Conservation (phyloP, 2,113 vertebrate genomes). For the Mobula birostris region DNA sequence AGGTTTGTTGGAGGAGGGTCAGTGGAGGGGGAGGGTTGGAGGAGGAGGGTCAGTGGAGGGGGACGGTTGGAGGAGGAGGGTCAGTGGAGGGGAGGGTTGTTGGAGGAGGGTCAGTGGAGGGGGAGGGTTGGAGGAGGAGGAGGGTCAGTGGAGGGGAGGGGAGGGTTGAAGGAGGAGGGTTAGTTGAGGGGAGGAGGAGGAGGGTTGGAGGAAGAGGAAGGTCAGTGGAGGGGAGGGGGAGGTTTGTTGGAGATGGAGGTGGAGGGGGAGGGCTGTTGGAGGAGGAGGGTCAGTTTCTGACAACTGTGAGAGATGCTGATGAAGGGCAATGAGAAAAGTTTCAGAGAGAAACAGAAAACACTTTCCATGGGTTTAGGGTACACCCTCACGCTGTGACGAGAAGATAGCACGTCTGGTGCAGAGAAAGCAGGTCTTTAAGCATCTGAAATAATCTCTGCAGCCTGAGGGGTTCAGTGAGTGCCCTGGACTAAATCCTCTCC, state of each 20-base stretch:
- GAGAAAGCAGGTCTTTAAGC: not conserved
- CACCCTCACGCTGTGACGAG: not conserved
- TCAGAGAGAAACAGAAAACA: not conserved
- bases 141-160: rapidly evolving
- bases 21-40: not conserved
- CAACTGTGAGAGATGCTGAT: too few species aligned
- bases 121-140: not conserved
- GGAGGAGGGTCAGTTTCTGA: not conserved
- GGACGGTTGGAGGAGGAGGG: not conserved
- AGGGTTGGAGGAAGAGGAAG: too few species aligned
- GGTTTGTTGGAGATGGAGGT: not conserved
- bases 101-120: too few species aligned
- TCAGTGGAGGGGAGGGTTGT: not conserved
- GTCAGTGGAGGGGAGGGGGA: not conserved
- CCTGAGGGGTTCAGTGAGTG: not conserved
- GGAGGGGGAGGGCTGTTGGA: not conserved
- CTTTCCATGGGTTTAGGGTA: too few species aligned
- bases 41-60: too few species aligned
- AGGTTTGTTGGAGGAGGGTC: not conserved
- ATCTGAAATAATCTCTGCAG: not conserved
- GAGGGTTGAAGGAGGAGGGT: not conserved
- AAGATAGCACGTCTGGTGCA: not conserved
- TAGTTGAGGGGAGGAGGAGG: rapidly evolving
- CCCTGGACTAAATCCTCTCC: not conserved
- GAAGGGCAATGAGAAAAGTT: too few species aligned